A percentile compares a stretch with the other conserved stretches of the same genome.
Evolutionary conservation across 1,140 invertebrate species (phyloP).

Genomic region (Hermetia illucens): DNA sequence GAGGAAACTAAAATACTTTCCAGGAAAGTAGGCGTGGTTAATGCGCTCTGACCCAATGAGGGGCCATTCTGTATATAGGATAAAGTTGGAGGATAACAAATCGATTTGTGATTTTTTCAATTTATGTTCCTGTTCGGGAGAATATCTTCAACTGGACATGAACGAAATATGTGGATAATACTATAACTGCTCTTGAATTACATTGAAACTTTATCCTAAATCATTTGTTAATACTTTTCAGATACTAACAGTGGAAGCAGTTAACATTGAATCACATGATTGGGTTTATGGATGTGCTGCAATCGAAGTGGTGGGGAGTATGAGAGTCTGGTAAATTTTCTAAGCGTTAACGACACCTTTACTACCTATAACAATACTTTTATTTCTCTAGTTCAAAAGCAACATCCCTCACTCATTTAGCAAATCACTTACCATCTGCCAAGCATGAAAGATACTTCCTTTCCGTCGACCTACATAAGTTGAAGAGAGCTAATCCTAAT

Average conservation of each 20-base stretch:
- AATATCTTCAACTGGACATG: too few species aligned
- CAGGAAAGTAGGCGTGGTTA: too few species aligned
- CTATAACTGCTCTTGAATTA: too few species aligned
- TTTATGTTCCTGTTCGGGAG: too few species aligned
- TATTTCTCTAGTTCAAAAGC: slow-evolving; percentile 35
- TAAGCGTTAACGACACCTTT: too few species aligned
- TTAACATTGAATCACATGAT: slow-evolving; percentile 46
- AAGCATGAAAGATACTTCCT: slow-evolving; percentile 37
- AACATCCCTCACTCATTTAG: slow-evolving; percentile 47
- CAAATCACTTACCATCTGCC: slow-evolving; percentile 35
- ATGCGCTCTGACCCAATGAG: too few species aligned
- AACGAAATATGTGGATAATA: too few species aligned
- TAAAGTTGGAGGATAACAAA: too few species aligned
- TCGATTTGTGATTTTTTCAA: too few species aligned
- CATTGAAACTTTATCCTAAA: not conserved
- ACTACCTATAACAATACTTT: too few species aligned
- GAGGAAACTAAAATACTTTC: too few species aligned
- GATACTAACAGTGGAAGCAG: slow-evolving; percentile 36
- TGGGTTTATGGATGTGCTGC: slow-evolving; percentile 61
- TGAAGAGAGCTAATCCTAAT: slow-evolving; percentile 36
- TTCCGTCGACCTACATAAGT: slow-evolving; percentile 42
- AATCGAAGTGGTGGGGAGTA: slow-evolving; percentile 31
- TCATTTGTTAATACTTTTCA: slow-evolving; percentile 3
- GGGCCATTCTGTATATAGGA: too few species aligned
- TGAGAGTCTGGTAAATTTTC: slow-evolving; percentile 46